Evolutionary conservation across 2,797 vertebrate genomes (phyloP).

Genomic region (Poeciliopsis turneri): DNA sequence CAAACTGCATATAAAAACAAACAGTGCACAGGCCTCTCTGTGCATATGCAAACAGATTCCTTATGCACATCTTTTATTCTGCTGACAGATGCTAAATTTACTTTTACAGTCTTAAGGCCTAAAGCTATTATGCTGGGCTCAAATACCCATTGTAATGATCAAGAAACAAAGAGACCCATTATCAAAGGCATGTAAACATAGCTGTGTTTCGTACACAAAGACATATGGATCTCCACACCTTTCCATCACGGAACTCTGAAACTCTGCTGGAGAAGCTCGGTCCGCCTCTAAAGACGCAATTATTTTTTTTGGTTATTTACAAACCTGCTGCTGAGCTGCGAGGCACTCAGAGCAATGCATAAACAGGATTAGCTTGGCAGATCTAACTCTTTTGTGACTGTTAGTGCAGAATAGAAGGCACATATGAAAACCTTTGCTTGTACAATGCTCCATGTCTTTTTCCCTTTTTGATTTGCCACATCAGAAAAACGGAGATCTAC

Average conservation of each 20-base stretch:
- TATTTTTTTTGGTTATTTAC: conserved; percentile 43
- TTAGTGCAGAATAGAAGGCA: conserved; percentile 34
- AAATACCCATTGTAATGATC: conserved; percentile 42
- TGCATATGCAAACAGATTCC: conserved; percentile 13
- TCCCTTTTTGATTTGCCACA: conserved; percentile 37
- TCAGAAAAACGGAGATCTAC: conserved; percentile 37
- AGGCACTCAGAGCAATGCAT: conserved; percentile 43
- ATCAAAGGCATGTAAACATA: conserved; percentile 50
- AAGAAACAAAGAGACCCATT: conserved; percentile 53
- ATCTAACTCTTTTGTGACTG: conserved; percentile 51
- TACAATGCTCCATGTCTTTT: conserved; percentile 12
- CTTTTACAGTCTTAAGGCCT: conserved; percentile 32
- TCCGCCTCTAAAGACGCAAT: conserved; percentile 52
- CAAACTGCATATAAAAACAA: conserved; percentile 16
- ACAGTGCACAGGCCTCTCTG: not conserved
- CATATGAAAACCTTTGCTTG: conserved; percentile 38
- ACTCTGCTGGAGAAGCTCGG: conserved; percentile 32
- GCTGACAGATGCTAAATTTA: conserved; percentile 36
- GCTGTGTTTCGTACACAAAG: not conserved
- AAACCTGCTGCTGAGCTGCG: conserved; percentile 45
- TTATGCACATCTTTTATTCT: conserved; percentile 38
- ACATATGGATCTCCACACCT: not conserved
- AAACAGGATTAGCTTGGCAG: conserved; percentile 63
- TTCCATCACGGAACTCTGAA: conserved; percentile 15
- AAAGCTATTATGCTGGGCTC: conserved; percentile 25